Conservation (phyloP, 2,888 invertebrate species). For the Eupithecia vulgata region DNA sequence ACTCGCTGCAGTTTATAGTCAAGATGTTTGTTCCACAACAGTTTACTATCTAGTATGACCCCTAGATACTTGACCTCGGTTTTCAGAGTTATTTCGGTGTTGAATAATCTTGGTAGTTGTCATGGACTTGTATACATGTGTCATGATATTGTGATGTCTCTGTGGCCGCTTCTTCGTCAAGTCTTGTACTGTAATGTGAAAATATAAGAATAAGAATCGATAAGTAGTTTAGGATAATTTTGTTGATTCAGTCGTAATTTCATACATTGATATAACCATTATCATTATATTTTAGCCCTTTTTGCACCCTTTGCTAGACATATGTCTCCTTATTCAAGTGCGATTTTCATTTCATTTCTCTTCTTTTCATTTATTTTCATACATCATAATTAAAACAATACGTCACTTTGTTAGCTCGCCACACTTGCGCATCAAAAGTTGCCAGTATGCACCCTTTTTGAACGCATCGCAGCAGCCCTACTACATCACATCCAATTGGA, state of each 20-base stretch:
- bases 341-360: too few relatives aligned
- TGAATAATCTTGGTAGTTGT: too few relatives aligned
- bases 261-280: neutral
- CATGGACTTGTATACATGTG: neutral
- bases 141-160: too few relatives aligned
- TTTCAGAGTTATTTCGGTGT: too few relatives aligned
- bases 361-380: too few relatives aligned
- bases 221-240: neutral
- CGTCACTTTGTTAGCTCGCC: neutral
- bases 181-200: too few relatives aligned
- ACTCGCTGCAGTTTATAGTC: too few relatives aligned
- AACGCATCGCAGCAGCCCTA: slow-evolving; percentile 68
- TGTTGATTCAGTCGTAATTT: neutral
- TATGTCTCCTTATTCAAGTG: neutral
- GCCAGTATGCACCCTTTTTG: slow-evolving; percentile 41
- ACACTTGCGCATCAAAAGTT: slow-evolving; percentile 3
- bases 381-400: neutral
- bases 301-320: neutral
- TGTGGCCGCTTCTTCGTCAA: too few relatives aligned
- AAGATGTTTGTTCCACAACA: too few relatives aligned
- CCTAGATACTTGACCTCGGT: too few relatives aligned
- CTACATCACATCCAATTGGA: slow-evolving; percentile 75
- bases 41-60: too few relatives aligned
- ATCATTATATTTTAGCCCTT: neutral
- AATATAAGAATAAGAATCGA: too few relatives aligned